A percentile compares a stretch with the other conserved stretches of the same genome.
phyloP scores from a whole-genome alignment of 2,797 vertebrate species.

The Pipistrellus nathusii region DNA sequence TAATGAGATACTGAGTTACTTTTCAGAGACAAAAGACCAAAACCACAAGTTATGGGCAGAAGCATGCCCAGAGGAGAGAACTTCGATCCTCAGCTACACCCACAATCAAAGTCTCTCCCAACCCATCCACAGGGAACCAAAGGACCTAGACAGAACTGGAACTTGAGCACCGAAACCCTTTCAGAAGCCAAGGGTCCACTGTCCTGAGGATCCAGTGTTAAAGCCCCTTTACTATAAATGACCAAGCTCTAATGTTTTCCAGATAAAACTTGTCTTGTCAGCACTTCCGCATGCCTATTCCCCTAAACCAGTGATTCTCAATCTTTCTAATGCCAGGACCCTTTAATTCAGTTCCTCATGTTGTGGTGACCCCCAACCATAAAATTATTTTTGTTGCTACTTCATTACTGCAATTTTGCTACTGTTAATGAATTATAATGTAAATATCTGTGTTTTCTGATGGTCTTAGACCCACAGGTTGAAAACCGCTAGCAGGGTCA shows the following conservation, averaged over 20 bases:
- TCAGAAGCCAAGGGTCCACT: not conserved
- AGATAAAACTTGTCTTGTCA: not conserved
- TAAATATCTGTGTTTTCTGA: no score
- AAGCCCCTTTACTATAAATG: not conserved
- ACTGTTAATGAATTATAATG: no score
- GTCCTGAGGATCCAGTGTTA: not conserved
- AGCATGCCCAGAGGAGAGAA: not conserved
- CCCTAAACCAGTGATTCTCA: no score
- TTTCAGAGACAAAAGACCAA: not conserved
- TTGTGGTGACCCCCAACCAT: no score
- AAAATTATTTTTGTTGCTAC: no score
- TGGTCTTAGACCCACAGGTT: no score
- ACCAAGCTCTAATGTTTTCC: not conserved
- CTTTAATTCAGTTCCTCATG: no score
- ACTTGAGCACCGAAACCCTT: not conserved
- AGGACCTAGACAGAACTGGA: not conserved
- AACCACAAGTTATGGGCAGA: not conserved
- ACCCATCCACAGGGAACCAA: not conserved
- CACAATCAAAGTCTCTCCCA: not conserved
- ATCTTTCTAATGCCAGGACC: no score
- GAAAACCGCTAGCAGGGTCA: no score
- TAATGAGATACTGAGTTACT: not conserved
- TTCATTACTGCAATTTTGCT: no score
- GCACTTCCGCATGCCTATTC: not conserved
- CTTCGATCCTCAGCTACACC: not conserved